Base-by-base conservation (phyloP, 2,113 vertebrate species). In the Hystrix brachyura region DNA sequence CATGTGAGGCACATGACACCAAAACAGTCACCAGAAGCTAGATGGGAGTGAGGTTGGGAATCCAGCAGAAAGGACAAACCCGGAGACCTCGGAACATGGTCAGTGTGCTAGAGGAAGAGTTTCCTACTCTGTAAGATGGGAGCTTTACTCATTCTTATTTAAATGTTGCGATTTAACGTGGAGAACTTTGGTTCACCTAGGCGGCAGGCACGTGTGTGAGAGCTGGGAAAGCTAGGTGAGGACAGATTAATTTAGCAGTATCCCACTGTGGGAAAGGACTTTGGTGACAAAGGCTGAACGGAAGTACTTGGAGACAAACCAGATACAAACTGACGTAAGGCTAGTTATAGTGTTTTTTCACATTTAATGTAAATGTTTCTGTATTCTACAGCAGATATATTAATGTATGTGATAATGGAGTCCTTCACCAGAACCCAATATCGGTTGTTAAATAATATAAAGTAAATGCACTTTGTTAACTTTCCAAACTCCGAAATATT, bases 401-500 rank as follows among this genome's bases (percentile, higher is more conserved):
- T 80, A 90, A 92, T 81, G n/a, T 74, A 32, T 84, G 59, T 69
- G 59, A 83, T 69, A 46, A 71, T 12, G 25, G 18, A 5, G n/a
- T 34, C 7, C 29, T 94, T 69, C 38, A 29, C 13, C 15, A 72
- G 9, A 67, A 6, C 1, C 29, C 23, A 27, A 7, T 51, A 29
- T 67, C 14, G 1, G 10, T 27, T 87, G 4, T 74, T 71, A 83
- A 0, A 21, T 55, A 65, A 57, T 65, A 12, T 29, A 90, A 94
- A 7, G 1, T 53, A 17, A 18, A 64, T 15, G 29, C 10, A 92
- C 1, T 43, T 15, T 72, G 32, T 65, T 65, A 69, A 80, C 18
- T 90, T 94, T 88, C 38, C 91, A 53, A 80, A 78, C 8, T 71
- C 21, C 51, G 18, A 38, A 76, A 86, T n/a, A 84, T 84, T 94